Conservation (phyloP, 2,888 invertebrate genomes). For the Matsumyia berberina region DNA sequence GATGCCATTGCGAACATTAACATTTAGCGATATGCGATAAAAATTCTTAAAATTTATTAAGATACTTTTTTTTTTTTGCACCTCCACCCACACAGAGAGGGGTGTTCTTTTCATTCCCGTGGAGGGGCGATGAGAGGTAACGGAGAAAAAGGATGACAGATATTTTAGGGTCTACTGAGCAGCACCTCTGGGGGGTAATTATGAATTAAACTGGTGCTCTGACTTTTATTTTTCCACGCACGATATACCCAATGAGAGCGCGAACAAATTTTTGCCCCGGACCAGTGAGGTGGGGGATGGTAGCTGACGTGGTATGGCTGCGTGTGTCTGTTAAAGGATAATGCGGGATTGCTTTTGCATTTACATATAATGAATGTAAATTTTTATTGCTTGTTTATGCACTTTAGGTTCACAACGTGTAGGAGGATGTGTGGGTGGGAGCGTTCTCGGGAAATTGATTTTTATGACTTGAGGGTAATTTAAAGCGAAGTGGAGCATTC, state of each 20-base stretch:
- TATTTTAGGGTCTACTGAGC: constrained; percentile 50
- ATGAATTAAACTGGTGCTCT: constrained; percentile 44
- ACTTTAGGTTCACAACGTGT: constrained; percentile 3
- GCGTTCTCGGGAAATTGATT: constrained; percentile 20
- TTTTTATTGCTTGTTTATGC: constrained; percentile 18
- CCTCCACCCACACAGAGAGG: too few relatives aligned
- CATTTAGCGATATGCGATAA: constrained; percentile 56
- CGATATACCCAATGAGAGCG: constrained; percentile 21
- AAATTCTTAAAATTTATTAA: constrained; percentile 66
- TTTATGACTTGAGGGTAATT: background rate
- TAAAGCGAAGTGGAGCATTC: background rate
- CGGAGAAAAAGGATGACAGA: constrained; percentile 19
- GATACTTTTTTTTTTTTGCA: constrained; percentile 24
- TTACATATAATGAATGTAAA: constrained; percentile 14
- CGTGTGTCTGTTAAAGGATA: background rate
- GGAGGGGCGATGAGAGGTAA: background rate
- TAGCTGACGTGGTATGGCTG: background rate
- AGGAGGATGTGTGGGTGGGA: too few relatives aligned
- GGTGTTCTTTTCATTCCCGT: too few relatives aligned
- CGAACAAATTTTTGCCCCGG: constrained; percentile 1
- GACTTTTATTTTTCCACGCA: constrained; percentile 36
- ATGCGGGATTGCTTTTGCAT: background rate
- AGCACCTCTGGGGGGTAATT: constrained; percentile 48
- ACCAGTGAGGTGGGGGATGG: background rate
- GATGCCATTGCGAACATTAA: constrained; percentile 66